Conservation (phyloP, 2,113 vertebrate species). For the Raja brachyura region DNA sequence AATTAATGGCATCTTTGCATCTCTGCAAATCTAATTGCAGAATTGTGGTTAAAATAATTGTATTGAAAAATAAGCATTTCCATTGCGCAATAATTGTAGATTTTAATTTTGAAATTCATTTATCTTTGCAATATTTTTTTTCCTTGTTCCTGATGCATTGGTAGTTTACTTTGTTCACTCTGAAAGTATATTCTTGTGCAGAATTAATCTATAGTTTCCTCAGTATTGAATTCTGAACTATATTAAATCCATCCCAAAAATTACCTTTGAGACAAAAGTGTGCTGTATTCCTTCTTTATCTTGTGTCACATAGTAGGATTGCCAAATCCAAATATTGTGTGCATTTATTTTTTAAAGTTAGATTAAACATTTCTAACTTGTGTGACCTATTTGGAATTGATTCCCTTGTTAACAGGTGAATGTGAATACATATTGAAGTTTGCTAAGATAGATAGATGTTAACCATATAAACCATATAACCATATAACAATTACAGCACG, state of each 20-base stretch:
- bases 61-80: not conserved
- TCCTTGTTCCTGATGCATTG: not conserved
- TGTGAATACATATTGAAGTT: not conserved
- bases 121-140: not conserved
- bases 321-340: not conserved
- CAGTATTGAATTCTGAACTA: not conserved
- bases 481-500: too few species aligned
- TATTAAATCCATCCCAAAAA: not conserved
- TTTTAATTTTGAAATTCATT: not conserved
- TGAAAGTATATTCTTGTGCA: not conserved
- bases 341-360: not conserved
- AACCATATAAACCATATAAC: too few species aligned
- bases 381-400: too few species aligned
- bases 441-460: not conserved
- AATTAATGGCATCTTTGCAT: not conserved
- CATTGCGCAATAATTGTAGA: not conserved
- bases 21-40: not conserved
- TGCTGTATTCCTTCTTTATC: not conserved
- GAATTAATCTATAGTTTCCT: not conserved
- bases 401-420: not conserved
- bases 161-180: not conserved
- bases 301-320: not conserved
- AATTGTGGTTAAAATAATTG: not conserved
- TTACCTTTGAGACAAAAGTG: not conserved
- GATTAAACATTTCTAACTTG: not conserved